phyloP scores from a whole-genome alignment of 2,888 invertebrate genomes.

The Cephus runcator region DNA sequence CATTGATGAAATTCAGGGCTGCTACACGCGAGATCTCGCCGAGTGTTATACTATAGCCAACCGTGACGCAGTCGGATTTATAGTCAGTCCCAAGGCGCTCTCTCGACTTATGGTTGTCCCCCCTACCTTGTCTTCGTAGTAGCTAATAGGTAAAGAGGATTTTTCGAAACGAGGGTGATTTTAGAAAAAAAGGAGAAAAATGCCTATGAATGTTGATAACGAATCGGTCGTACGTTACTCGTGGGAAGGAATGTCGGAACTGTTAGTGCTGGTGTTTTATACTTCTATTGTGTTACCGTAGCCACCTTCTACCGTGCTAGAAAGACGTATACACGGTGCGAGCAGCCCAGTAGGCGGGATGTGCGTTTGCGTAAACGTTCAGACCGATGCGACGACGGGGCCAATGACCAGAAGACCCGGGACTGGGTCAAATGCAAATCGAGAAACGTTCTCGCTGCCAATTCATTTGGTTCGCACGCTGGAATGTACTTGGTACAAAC shows the following conservation, averaged over 20 bases:
- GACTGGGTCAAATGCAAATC: conserved; percentile 12
- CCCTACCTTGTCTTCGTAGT: not conserved
- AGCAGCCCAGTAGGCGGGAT: not conserved
- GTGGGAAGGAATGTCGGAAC: not conserved
- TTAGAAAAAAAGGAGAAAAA: not conserved
- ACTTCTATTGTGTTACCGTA: not conserved
- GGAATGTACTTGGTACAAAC: not conserved
- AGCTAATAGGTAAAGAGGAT: not conserved
- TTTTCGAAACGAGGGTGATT: not conserved
- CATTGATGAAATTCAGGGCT: not conserved
- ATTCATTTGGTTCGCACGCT: not conserved
- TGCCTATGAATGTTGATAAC: not conserved
- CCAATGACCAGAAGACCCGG: conserved; percentile 4
- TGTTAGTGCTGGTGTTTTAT: not conserved
- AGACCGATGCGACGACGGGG: conserved; percentile 1
- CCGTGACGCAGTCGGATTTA: not conserved
- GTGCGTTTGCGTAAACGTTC: conserved; percentile 8
- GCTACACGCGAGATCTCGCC: not conserved
- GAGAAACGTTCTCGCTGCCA: conserved; percentile 4
- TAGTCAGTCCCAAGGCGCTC: not conserved
- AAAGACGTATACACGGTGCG: not conserved
- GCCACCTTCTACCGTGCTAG: not conserved
- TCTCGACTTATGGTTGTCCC: not conserved
- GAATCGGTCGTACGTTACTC: not conserved
- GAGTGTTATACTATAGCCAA: not conserved